Evolutionary conservation across 23 tunicate genomes (phyloP), one percentile per base, ranked within the genome.

Genomic region (Ciona savignyi): DNA sequence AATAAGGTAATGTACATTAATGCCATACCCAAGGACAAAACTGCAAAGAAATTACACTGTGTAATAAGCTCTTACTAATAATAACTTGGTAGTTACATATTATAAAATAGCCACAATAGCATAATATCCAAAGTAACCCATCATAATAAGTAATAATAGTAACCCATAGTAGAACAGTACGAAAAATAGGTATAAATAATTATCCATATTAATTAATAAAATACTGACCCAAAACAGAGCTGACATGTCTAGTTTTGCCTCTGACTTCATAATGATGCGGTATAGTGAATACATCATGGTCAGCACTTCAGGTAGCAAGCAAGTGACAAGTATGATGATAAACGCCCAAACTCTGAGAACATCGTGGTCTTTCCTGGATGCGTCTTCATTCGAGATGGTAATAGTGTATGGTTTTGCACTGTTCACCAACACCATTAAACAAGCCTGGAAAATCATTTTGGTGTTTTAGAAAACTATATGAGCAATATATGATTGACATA

Each of bases 201-300:
- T 49, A 11, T 49, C 19, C 20, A 11, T 49, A 49, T 49, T 49
- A 11, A 11, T 49, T 49, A 11, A 11, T 49, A 49, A 49, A 49
- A 11, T 63, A 35, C 80, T 74, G 19, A 89, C 96, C 96, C 84
- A 75, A 11, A 83, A 28, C 4, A 74, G 66, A 24, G 77, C 67
- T 24, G n/a, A 2, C 78, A 74, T 33, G 3, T 83, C 78, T 32
- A 79, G 29, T 15, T 30, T 32, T 19, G 34, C 31, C 60, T 83
- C 85, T 29, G 74, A 56, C 32, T 89, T 89, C 82, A 89, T 79
- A 21, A 89, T 63, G 27, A 89, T 74, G 23, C 89, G 74, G 67
- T 84, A 91, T 68, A 91, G 34, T 51, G 79, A 68, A 79, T 91
- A 91, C 62, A 35, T 33, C 78, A 91, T 78, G 25, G 91, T 80